Evolutionary conservation across 1,140 invertebrate genomes (phyloP).

Genomic region (Dendroctonus ponderosae): DNA sequence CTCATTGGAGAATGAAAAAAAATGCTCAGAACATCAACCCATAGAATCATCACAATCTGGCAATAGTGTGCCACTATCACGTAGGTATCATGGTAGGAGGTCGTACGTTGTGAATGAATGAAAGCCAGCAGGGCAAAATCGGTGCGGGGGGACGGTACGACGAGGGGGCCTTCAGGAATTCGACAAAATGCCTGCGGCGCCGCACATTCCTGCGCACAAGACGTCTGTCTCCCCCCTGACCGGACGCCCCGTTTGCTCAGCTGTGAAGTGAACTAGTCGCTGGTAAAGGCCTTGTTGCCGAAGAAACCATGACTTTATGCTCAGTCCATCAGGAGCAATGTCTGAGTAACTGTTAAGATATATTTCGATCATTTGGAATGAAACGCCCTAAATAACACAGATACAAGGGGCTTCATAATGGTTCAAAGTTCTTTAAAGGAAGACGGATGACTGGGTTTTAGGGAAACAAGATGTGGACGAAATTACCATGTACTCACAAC

Average conservation of each 20-base stretch:
- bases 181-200: slow-evolving; percentile 58
- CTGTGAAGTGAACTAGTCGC: slow-evolving; percentile 9
- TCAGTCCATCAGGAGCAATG: background rate
- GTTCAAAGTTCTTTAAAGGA: too few species aligned
- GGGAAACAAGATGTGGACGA: too few species aligned
- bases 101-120: slow-evolving; percentile 46
- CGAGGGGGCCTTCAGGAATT: slow-evolving; percentile 54
- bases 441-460: too few species aligned
- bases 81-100: slow-evolving; percentile 50
- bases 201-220: slow-evolving; percentile 58
- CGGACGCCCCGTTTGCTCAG: slow-evolving; percentile 31
- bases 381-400: too few species aligned
- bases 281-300: slow-evolving; percentile 3
- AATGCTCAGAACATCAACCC: too few species aligned
- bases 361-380: too few species aligned
- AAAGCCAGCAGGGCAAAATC: slow-evolving; percentile 38
- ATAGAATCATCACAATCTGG: slow-evolving; percentile 3
- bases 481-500: too few species aligned
- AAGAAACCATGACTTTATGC: background rate
- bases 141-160: slow-evolving; percentile 47
- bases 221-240: slow-evolving; percentile 46
- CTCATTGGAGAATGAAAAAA: too few species aligned
- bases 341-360: background rate
- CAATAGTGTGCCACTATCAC: slow-evolving; percentile 38
- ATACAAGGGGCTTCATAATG: too few species aligned